Conservation (phyloP, 2,888 invertebrate species). For the Argyresthia albistria region DNA sequence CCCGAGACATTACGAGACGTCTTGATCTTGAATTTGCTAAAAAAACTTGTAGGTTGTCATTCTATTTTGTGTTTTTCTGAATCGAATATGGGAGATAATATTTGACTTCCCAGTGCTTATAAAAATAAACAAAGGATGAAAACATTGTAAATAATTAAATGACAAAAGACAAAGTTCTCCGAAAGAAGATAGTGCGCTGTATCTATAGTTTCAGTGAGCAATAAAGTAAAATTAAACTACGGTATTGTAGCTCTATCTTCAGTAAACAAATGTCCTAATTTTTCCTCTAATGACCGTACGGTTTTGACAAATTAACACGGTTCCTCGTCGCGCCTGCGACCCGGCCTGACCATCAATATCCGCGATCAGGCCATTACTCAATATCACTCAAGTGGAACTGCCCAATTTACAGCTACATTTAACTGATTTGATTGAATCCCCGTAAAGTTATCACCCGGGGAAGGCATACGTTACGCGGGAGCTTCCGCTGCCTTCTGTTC, state of each 20-base stretch:
- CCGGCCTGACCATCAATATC: slow-evolving; percentile 54
- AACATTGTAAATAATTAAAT: too few relatives aligned
- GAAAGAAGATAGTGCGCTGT: too few relatives aligned
- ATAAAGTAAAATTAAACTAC: too few relatives aligned
- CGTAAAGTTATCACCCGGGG: slow-evolving; percentile 44
- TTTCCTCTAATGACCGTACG: background rate
- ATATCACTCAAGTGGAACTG: slow-evolving; percentile 65
- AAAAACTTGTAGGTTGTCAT: background rate
- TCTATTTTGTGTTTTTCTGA: too few relatives aligned
- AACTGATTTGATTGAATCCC: slow-evolving; percentile 65
- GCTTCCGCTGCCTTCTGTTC: background rate
- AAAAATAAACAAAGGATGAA: too few relatives aligned
- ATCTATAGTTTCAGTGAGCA: too few relatives aligned
- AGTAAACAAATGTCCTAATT: background rate
- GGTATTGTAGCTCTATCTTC: background rate
- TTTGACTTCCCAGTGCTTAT: too few relatives aligned
- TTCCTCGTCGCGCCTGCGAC: slow-evolving; percentile 36
- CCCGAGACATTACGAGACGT: background rate
- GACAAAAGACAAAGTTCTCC: too few relatives aligned
- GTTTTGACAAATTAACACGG: slow-evolving; percentile 60
- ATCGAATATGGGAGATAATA: too few relatives aligned
- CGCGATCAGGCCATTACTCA: slow-evolving; percentile 57
- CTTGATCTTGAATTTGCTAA: background rate
- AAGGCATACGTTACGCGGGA: slow-evolving; percentile 2
- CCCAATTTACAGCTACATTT: slow-evolving; percentile 68